Percentiles rank a stretch among this genome's conserved stretches.
These are phyloP conservation scores for Ormia ochracea DNA, from an alignment of 2,888 invertebrate species.

Conservation along the genomic window DNA sequence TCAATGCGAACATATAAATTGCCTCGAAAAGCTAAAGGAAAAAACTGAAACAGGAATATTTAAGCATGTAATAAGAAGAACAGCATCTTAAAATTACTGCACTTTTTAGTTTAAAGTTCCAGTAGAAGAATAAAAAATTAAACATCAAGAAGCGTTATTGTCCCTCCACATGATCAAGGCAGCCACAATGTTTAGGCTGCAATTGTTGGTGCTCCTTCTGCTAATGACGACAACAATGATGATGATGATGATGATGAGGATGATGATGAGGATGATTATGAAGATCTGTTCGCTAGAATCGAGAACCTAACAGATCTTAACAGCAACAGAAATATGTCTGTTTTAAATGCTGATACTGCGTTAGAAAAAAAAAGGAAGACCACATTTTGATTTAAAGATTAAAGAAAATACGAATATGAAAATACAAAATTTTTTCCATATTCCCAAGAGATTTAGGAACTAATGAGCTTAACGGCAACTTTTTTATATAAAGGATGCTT, in stretches of 20 bases:
- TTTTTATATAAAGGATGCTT: too few species aligned
- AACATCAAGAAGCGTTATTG: slow-evolving; percentile 43
- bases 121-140: background rate
- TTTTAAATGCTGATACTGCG: slow-evolving; percentile 34
- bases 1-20: slow-evolving; percentile 32
- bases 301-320: slow-evolving; percentile 55
- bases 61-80: slow-evolving; percentile 35
- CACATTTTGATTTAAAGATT: background rate
- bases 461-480: too few species aligned
- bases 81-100: slow-evolving; percentile 47
- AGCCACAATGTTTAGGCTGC: slow-evolving; percentile 47
- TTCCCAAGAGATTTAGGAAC: too few species aligned
- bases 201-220: slow-evolving; percentile 63
- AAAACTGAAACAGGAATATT: slow-evolving; percentile 57
- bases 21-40: slow-evolving; percentile 13
- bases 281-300: slow-evolving; percentile 59
- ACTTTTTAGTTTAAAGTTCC: slow-evolving; percentile 53
- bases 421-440: too few species aligned
- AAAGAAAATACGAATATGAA: too few species aligned
- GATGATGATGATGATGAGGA: slow-evolving; percentile 32
- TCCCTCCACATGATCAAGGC: slow-evolving; percentile 59
- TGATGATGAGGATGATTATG: slow-evolving; percentile 16
- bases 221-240: slow-evolving; percentile 1
- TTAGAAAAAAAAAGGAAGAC: slow-evolving; percentile 26
- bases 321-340: slow-evolving; percentile 40